Evolutionary conservation across 2,888 invertebrate species (phyloP), one percentile per base, ranked within the genome.

Genomic region (Drosophila putrida): DNA sequence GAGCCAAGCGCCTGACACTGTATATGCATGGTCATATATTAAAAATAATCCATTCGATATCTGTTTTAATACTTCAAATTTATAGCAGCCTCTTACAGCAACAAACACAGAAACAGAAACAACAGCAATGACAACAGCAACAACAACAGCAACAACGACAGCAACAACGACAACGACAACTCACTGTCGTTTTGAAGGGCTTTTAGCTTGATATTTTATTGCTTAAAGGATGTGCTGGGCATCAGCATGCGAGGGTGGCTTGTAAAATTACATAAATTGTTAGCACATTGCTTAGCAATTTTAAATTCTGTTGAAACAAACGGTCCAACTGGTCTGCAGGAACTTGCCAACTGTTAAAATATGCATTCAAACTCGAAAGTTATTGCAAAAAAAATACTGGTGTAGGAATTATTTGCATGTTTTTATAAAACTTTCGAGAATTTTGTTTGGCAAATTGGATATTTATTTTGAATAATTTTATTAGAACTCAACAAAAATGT

Each of bases 41-140:
- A 79, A 83, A 81, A 86, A 83, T 83, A 83, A 83, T 83, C 84
- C 83, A 83, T 86, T 86, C 87, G 82, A 83, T 86, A 83, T 81
- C 78, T 83, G 81, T 86, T 83, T 83, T 83, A 83, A 86, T 83
- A 83, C 87, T 82, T 84, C 72, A 87, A 83, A 83, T 83, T 83
- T 83, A 83, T 83, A 79, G 79, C 86, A 83, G 68, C 35, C 69
- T 79, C 77, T 77, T 70, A 67, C 70, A 71, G 74, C 67, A 81
- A 64, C 69, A 75, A 33, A 57, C 64, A 36, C 44, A 69, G 11
- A 57, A 70, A 36, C 44, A 69, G 11, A 43, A 61, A 27, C 57
- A 57, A 44, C 64, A 73, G 44, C 68, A 49, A 28, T 49, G 46
- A 43, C 46, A 59, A 31, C 60, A 63, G 38, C 50, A n/a, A n/a